Evolutionary conservation across 92 coral and sea anemone species (phyloP), one percentile per base, ranked within the genome.

Genomic region (Chrysogorgia sp.): DNA sequence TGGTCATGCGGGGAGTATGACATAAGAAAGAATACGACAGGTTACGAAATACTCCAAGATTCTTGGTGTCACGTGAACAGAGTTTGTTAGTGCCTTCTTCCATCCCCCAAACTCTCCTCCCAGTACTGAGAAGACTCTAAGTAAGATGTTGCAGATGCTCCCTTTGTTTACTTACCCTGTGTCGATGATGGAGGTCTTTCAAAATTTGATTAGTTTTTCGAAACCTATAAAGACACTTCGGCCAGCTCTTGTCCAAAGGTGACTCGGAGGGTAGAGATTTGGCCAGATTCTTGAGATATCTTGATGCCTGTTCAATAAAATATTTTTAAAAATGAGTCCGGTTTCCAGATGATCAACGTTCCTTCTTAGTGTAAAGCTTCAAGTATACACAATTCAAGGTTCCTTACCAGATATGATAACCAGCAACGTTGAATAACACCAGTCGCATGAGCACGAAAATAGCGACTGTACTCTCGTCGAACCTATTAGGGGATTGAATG

Each of bases 401-500:
- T 47, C 17, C 98, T 80, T 77, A 93, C 98, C 89, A 93, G 64
- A 65, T 70, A 91, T 5, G 83, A 81, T 25, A 88, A 79, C 48
- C 92, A 85, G 70, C 92, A 93, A 58, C 83, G 89, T 84, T 91
- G 92, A 59, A 93, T 88, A 84, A 91, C 92, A 22, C 96, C 96
- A 7, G 96, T 96, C 1, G 98, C 98, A 75, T 93, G 86, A 45
- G 86, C 81, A 70, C 93, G 86, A 70, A 93, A 93, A 85, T 86
- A 91, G 3, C 96, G 92, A 45, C 67, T 67, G 48, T 87, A 93
- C 58, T 81, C 76, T 62, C 88, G 88, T 61, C 97, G 84, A 69
- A 91, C 89, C 96, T 86, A 35, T 29, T 19, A n/a, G n/a, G n/a
- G n/a, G n/a, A n/a, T n/a, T n/a, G n/a, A n/a, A n/a, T n/a, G 49